Base-by-base conservation (phyloP, 35 echinoderm and acorn worm genomes). In the Ophiothrix spiculata region DNA sequence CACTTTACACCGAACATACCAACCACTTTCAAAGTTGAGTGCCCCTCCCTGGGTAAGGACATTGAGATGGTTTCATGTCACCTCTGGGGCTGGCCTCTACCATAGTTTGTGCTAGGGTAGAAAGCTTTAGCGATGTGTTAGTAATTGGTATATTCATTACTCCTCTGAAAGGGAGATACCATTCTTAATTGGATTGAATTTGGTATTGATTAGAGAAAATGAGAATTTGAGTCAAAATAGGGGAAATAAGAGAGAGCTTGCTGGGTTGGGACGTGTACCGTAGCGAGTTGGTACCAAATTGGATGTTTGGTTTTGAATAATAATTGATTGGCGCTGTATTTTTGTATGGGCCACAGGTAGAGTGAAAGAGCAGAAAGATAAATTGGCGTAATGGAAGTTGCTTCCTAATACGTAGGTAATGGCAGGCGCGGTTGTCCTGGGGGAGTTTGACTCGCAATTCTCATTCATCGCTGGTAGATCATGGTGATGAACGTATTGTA, bases 401-500 rank as follows among this genome's bases (percentile, higher is more conserved):
- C 60, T 69, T 69, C 25, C 25, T 69, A 69, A 69, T 69, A 25
- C 60, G 8, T 28, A 2, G 60, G 60, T 69, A 69, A 69, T 69
- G 60, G 60, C 60, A 69, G 60, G 60, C 60, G 60, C 8, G 60
- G 60, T 69, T 69, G 60, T 69, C 60, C 60, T 15, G 60, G 29
- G 60, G 60, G 60, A 69, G 60, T 69, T 12, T 69, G 17, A 2
- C 6, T 2, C 29, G 23, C 60, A 25, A 69, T 69, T 69, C 16
- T 69, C 60, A 69, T 69, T 69, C 60, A 69, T 69, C 3, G 16
- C 60, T 69, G 60, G 60, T 69, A 69, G 4, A 69, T 69, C 16
- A 49, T 69, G 60, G 60, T 69, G 60, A 69, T 69, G 60, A 69
- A n/a, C 60, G 60, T 69, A 69, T 69, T 69, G 60, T 69, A 25